Base-by-base conservation (phyloP, 1,140 invertebrate species). In the Zaprionus tsacasi region DNA sequence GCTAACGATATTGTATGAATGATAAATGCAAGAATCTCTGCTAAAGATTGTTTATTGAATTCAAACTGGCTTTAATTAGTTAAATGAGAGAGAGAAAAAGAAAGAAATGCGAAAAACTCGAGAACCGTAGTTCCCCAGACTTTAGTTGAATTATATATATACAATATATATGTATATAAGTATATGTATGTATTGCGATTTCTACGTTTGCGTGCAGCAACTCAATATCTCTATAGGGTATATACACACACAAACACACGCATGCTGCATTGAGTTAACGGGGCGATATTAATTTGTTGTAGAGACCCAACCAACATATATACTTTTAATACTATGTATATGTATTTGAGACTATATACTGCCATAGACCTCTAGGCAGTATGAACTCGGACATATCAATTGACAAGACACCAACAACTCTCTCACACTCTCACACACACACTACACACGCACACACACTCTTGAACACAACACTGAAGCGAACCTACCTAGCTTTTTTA, bases 301-400 rank as follows among this genome's bases (percentile, higher is more conserved):
- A 48, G 25, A 6, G 15, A 73, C 69, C 64, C 36, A 79, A 54
- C 70, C 78, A 69, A 81, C 68, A 83, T 79, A 85, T 81, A 89
- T 89, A 89, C 78, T 85, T 89, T 87, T 89, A 64, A 65, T 70
- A 76, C 63, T 71, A 76, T 76, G 79, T 81, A 85, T 89, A 90
- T 89, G 85, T 89, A 89, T 90, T 90, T 89, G 85, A 89, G 85
- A 89, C 85, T 89, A 89, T 71, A 81, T 89, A 81, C 74, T 89
- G 85, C 38, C 70, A 89, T 78, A 66, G 75, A 71, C 43, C 48
- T 70, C 72, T 77, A 70, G 78, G 80, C 83, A 78, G 52, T 89
- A 89, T 88, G 75, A 88, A 88, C 85, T 88, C 85, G 73, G 81
- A 88, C 85, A 88, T 88, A 88, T 88, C 85, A 88, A 88, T 72